Base-by-base conservation (phyloP, 2,797 vertebrate genomes). In the Chaetodon trifasciatus region DNA sequence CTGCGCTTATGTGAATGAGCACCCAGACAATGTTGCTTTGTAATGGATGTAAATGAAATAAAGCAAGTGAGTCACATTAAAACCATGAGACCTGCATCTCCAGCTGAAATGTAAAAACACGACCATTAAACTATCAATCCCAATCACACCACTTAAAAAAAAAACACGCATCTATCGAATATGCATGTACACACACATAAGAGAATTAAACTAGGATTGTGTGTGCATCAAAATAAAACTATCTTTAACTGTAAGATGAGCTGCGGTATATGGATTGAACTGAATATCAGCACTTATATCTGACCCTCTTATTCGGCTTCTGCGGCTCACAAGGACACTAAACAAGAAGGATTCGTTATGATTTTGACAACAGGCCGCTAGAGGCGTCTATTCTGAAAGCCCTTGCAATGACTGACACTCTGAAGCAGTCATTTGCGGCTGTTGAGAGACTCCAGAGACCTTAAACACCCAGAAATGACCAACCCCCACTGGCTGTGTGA, bases 21-120 rank as follows among this genome's bases (percentile, higher is more conserved):
- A 75, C 40, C 24, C 57, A 81, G 52, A 80, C 61, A 24, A 71
- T 72, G 78, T 78, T 70, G 73, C 46, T 65, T 4, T 40, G n/a
- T 82, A 86, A 89, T 73, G 32, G 44, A 42, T 65, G 78, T n/a
- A 77, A 91, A 87, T 77, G 24, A 83, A 89, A 85, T 91, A 61
- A 86, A 77, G 63, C 17, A 42, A 89, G 71, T 8, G 47, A 75
- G 70, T 83, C 77, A 81, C 61, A 82, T 70, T 74, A 78, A 81
- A 73, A 84, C 47, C 75, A 84, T 76, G 72, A 87, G 85, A 86
- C 70, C 56, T 32, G 28, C 4, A 68, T 79, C 49, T 58, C 68
- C 56, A 47, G 70, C 82, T 60, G 67, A 77, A 78, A 74, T 3
- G 2, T 60, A 32, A 53, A 69, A 87, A 84, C 66, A 84, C 72